Percentiles rank a stretch among this genome's conserved stretches.
These are phyloP conservation scores for Miichthys miiuy DNA, from an alignment of 2,797 vertebrate genomes.

Conservation along the genomic window DNA sequence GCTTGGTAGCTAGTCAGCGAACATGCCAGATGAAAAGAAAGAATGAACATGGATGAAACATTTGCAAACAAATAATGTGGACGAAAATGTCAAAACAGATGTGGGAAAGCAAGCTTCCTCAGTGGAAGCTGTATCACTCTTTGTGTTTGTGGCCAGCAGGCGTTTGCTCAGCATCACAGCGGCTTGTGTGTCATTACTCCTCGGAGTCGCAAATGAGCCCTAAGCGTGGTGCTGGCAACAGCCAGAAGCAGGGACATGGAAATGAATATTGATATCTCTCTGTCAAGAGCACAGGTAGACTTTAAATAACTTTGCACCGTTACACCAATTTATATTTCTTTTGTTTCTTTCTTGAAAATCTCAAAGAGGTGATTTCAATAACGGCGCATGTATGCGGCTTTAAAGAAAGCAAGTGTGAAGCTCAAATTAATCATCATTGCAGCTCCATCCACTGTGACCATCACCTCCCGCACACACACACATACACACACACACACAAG, in stretches of 20 bases:
- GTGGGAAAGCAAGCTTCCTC: conserved; percentile 9
- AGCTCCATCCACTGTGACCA: conserved; percentile 13
- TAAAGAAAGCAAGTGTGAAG: conserved; percentile 2
- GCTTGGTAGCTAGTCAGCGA: not conserved
- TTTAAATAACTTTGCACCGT: conserved; percentile 37
- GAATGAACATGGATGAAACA: conserved; percentile 1
- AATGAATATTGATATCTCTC: conserved; percentile 63
- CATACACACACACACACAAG: conserved; percentile 4
- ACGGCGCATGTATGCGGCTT: not conserved
- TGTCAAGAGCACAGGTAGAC: conserved; percentile 49
- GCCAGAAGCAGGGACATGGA: conserved; percentile 42
- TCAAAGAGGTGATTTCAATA: not conserved
- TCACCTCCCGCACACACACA: not conserved
- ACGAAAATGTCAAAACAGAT: conserved; percentile 15
- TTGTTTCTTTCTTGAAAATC: conserved; percentile 13
- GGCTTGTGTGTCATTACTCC: conserved; percentile 64
- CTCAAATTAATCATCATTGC: conserved; percentile 39
- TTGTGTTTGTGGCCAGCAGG: conserved; percentile 55
- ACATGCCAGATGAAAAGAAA: conserved; percentile 30
- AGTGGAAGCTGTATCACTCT: conserved; percentile 21
- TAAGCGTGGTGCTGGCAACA: conserved; percentile 39
- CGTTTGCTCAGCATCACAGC: conserved; percentile 44
- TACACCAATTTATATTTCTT: conserved; percentile 37
- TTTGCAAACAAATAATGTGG: conserved; percentile 13
- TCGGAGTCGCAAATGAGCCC: conserved; percentile 68